Evolutionary conservation across 35 echinoderm and acorn worm species (phyloP).

Genomic region (Apostichopus californicus): DNA sequence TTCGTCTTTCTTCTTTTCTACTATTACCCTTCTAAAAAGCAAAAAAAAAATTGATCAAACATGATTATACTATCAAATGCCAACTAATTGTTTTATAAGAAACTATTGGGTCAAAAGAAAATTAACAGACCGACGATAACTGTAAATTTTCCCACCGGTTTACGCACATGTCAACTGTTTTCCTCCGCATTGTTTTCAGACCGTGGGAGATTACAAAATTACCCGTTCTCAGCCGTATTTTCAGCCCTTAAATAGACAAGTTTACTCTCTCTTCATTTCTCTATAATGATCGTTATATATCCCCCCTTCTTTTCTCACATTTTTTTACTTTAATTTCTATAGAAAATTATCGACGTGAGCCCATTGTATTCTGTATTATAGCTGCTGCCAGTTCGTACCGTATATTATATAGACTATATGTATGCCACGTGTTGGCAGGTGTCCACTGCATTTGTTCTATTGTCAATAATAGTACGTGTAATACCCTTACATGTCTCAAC

Average conservation of each 20-base stretch:
- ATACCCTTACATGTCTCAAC: no score
- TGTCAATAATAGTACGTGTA: not conserved
- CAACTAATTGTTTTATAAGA: not conserved
- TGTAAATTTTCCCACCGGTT: slow-evolving; percentile 6
- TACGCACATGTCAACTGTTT: slow-evolving; percentile 2
- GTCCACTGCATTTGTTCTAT: not conserved
- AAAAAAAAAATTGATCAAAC: not conserved
- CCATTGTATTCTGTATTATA: no score
- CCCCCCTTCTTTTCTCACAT: slow-evolving; percentile 34
- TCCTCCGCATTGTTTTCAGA: not conserved
- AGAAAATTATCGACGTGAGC: slow-evolving; percentile 33
- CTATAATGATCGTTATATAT: not conserved
- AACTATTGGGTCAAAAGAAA: not conserved
- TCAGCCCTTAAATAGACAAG: slow-evolving; percentile 21
- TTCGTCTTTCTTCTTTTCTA: no score
- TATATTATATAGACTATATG: not conserved
- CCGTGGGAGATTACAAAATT: slow-evolving; percentile 26
- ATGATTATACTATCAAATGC: not conserved
- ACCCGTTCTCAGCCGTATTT: slow-evolving; percentile 22
- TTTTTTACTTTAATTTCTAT: slow-evolving; percentile 19
- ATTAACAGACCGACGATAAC: not conserved
- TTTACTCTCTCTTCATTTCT: not conserved
- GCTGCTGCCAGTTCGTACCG: not conserved
- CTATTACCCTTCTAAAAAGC: not conserved
- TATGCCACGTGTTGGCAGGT: slow-evolving; percentile 26